These are phyloP conservation scores for Amphiprion ocellaris DNA, from an alignment of 2,113 vertebrate genomes.

Conservation along the genomic window DNA sequence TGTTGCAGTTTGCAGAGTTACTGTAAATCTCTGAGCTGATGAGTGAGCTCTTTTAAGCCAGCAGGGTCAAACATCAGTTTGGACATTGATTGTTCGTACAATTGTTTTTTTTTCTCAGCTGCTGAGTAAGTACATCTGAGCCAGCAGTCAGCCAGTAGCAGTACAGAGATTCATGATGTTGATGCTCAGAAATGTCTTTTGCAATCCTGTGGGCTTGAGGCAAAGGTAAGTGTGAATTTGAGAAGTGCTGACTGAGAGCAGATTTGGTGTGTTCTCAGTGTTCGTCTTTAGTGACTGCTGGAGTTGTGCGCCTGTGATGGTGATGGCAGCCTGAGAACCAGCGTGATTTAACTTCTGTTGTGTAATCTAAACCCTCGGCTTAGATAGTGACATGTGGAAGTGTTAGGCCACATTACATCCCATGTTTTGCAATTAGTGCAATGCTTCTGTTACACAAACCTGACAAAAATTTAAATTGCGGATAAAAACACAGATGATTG, in stretches of 20 bases:
- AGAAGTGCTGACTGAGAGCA: conserved; percentile 48
- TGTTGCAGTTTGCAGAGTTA: conserved; percentile 24
- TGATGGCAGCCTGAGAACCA: not conserved
- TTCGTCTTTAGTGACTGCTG: conserved; percentile 1
- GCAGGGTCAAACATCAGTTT: conserved; percentile 58
- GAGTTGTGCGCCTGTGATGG: not conserved
- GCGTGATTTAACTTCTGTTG: conserved; percentile 8
- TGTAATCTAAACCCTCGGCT: conserved; percentile 20
- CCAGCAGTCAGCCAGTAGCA: conserved; percentile 43
- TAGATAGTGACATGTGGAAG: conserved; percentile 30
- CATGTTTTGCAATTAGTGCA: conserved; percentile 22
- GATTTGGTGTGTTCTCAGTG: not conserved
- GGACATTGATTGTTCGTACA: conserved; percentile 61
- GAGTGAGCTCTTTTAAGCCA: conserved; percentile 46
- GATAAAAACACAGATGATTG: conserved; percentile 19
- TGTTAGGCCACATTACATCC: conserved; percentile 24
- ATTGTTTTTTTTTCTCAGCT: conserved; percentile 42
- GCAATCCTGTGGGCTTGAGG: conserved; percentile 12
- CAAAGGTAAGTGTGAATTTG: conserved; percentile 32
- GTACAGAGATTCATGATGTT: conserved; percentile 45
- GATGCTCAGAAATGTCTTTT: conserved; percentile 48
- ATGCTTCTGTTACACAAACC: conserved; percentile 13
- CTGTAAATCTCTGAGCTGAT: conserved; percentile 48
- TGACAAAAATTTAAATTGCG: not conserved
- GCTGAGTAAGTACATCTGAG: conserved; percentile 54